Base-by-base conservation (phyloP, 2,888 invertebrate genomes). In the Syrphus vitripennis region DNA sequence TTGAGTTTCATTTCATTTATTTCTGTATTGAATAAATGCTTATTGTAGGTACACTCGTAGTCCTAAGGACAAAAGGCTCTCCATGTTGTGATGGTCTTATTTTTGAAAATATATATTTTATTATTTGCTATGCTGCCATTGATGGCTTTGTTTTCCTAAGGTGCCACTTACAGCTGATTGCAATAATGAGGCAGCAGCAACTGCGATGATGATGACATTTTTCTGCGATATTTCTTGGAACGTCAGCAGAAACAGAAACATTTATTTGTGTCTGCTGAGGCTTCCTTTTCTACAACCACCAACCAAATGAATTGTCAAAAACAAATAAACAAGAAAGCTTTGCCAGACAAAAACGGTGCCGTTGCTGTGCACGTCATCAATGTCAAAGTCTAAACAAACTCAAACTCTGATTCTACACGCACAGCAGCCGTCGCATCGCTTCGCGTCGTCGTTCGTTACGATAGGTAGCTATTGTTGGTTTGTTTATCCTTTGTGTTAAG, bases 161-260 rank as follows among this genome's bases (percentile, higher is more conserved):
- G 86, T 86, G 81, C 72, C 81, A 86, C 86, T 82, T 82, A 74
- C 69, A 82, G 77, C 82, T 86, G 86, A 86, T 81, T 86, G 81
- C 86, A 86, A 74, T 86, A 86, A 86, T 86, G 86, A 86, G 86
- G 81, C 86, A 76, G 81, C 86, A 76, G 65, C 84, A 78, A 57
- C 45, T 59, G 21, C 71, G 71, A 81, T 69, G 86, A 86, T 77
- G 81, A 82, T 86, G 86, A 86, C 86, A 86, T 82, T 86, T 80
- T 45, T 74, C 77, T 65, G 77, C 40, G 69, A 80, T 67, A 31
- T 63, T 50, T 45, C 59, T 84, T 48, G 45, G 67, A 53, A 75
- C 42, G 57, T 74, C 72, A 65, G 42, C 31, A 72, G 16, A 69
- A 61, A 67, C 59, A n/a, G n/a, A n/a, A n/a, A n/a, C n/a, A n/a